Evolutionary conservation across 2,113 vertebrate genomes (phyloP).

Genomic region (Corvus moneduloides): DNA sequence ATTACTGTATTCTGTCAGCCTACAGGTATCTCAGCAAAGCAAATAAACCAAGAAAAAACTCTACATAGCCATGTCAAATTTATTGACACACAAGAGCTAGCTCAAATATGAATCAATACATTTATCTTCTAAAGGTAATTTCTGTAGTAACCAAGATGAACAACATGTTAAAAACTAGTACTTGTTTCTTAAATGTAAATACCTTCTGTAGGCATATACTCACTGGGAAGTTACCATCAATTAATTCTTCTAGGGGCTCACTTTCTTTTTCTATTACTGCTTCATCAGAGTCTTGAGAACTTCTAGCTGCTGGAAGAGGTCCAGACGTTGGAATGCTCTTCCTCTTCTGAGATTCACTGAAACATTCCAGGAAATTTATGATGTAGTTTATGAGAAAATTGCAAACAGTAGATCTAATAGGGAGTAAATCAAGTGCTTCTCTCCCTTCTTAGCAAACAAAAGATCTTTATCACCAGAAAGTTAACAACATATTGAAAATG

Average conservation of each 20-base stretch:
- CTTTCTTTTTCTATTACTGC: conserved; percentile 76
- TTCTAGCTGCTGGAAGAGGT: conserved; percentile 65
- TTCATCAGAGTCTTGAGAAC: conserved; percentile 62
- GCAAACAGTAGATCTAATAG: neutral
- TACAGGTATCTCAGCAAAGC: neutral
- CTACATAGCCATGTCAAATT: neutral
- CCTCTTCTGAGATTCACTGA: conserved; percentile 89
- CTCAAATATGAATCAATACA: neutral
- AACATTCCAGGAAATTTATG: conserved; percentile 37
- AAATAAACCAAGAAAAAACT: neutral
- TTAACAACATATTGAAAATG: neutral
- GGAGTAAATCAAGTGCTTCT: neutral
- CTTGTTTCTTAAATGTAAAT: neutral
- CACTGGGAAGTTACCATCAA: conserved; percentile 85
- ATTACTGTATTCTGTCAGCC: neutral
- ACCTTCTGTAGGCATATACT: conserved; percentile 53
- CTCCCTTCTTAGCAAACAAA: neutral
- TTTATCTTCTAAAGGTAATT: neutral
- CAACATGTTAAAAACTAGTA: neutral
- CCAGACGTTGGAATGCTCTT: conserved; percentile 72
- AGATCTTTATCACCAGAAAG: neutral
- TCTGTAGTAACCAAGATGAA: neutral
- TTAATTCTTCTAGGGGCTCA: conserved; percentile 70
- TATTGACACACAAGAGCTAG: neutral
- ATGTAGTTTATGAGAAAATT: neutral